Evolutionary conservation across 1,140 invertebrate genomes (phyloP).

Genomic region (Drosophila bipectinata): DNA sequence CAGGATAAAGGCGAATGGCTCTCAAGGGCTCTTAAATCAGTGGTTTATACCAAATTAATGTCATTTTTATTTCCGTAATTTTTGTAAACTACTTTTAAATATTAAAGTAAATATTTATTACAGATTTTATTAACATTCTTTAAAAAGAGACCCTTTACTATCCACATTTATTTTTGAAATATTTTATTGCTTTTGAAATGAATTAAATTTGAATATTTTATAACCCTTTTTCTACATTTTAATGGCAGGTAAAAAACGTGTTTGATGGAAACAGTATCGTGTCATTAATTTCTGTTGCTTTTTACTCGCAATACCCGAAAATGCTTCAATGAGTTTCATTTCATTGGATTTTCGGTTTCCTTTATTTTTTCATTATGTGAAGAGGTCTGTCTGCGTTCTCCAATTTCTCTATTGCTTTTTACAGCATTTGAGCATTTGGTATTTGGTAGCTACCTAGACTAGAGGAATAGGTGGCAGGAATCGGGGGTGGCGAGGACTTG

Average conservation of each 20-base stretch:
- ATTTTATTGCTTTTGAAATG: not conserved
- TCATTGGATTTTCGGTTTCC: conserved; percentile 35
- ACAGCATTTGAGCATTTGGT: conserved; percentile 72
- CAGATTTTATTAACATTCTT: no score
- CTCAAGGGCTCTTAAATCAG: conserved; percentile 14
- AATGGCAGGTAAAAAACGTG: conserved; percentile 11
- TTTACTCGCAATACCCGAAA: conserved; percentile 19
- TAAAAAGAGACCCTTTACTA: no score
- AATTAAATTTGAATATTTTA: conserved; percentile 3
- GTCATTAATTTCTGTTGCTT: conserved; percentile 62
- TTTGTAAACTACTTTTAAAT: not conserved
- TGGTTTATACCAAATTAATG: conserved; percentile 16
- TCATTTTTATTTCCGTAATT: conserved; percentile 11
- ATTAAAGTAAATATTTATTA: no score
- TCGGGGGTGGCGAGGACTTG: not conserved
- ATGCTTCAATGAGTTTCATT: conserved; percentile 64
- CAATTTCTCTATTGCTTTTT: conserved; percentile 49
- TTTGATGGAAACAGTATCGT: conserved; percentile 46
- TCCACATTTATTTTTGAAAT: no score
- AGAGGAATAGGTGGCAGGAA: conserved; percentile 6
- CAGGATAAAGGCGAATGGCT: conserved; percentile 10
- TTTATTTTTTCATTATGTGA: conserved; percentile 65
- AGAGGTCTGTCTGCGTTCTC: conserved; percentile 30
- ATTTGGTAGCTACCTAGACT: conserved; percentile 56
- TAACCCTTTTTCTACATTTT: not conserved